Evolutionary conservation across 2,888 invertebrate genomes (phyloP), one percentile per base, ranked within the genome.

Genomic region (Hemicrepidius hirtus): DNA sequence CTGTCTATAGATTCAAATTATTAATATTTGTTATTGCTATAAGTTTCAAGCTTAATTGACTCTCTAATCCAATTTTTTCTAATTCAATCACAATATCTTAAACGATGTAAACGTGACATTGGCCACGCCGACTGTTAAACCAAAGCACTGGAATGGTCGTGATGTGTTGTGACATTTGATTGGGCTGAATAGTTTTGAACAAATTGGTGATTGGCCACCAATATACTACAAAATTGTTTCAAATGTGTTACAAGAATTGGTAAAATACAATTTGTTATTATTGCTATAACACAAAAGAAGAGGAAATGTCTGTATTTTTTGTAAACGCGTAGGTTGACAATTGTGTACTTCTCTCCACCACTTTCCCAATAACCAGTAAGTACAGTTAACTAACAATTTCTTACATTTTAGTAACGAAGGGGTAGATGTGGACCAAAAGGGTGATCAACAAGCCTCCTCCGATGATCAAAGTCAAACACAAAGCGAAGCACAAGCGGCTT

Each of bases 401-500:
- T 3, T 3, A 24, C n/a, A 20, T 72, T 75, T 18, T 70, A 77
- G 73, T 3, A 71, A 75, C 20, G 82, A 81, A 49, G 59, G 79
- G 9, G 68, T 74, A 24, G 86, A 86, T 65, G 84, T 84, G 3
- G 85, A 86, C 74, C 69, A 80, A 35, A 85, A 85, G 69, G 53
- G 70, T 40, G 79, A 81, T 4, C 63, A 79, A 35, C 81, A 80
- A 78, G 28, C 71, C n/a, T 80, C 80, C 69, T 80, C 80, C 37
- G 86, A 86, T 68, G 85, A 85, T 69, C 82, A 82, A 65, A 81
- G 82, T 10, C 88, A 89, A 68, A 86, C 87, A 24, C 88, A 86
- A 78, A 89, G 89, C 3, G 94, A 94, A 80, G 93, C 94, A 12
- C 91, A 91, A 78, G 90, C 90, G 76, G 92, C 92, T 0, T 87